These are phyloP conservation scores for Pipistrellus nathusii DNA, from an alignment of 2,797 vertebrate genomes.

Conservation along the genomic window DNA sequence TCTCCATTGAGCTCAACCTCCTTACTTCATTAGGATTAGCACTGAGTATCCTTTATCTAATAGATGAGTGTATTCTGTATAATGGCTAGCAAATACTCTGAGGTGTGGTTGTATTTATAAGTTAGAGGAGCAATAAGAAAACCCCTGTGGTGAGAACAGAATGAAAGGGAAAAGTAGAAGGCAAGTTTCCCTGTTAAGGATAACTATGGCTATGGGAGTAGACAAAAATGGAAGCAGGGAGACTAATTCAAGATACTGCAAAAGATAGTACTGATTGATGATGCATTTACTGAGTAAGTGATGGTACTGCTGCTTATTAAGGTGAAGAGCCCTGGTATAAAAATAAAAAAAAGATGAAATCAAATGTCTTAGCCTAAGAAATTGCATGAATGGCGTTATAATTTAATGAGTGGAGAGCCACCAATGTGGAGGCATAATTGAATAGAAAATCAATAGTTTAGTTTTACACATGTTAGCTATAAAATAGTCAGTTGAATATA, in stretches of 20 bases:
- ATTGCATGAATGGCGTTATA: neutral
- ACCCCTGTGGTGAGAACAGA: neutral
- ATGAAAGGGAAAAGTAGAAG: neutral
- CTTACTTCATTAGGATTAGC: neutral
- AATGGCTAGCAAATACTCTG: neutral
- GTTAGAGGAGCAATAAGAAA: neutral
- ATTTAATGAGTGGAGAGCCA: neutral
- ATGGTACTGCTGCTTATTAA: neutral
- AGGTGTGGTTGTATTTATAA: neutral
- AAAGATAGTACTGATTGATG: neutral
- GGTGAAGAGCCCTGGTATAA: neutral
- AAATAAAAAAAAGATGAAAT: neutral
- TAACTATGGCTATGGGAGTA: neutral
- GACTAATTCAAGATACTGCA: neutral
- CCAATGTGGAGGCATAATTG: rapidly evolving
- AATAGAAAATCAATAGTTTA: neutral
- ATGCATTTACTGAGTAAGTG: neutral
- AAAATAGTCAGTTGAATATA: neutral
- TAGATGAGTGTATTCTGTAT: neutral
- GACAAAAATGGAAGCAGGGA: neutral
- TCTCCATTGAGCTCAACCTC: neutral
- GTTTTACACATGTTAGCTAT: neutral
- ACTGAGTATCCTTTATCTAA: neutral
- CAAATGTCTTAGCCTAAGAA: neutral
- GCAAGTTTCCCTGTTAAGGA: neutral